A percentile compares a stretch with the other conserved stretches of the same genome.
Conservation (phyloP, 2,888 invertebrate species). For the Lottia gigantea region DNA sequence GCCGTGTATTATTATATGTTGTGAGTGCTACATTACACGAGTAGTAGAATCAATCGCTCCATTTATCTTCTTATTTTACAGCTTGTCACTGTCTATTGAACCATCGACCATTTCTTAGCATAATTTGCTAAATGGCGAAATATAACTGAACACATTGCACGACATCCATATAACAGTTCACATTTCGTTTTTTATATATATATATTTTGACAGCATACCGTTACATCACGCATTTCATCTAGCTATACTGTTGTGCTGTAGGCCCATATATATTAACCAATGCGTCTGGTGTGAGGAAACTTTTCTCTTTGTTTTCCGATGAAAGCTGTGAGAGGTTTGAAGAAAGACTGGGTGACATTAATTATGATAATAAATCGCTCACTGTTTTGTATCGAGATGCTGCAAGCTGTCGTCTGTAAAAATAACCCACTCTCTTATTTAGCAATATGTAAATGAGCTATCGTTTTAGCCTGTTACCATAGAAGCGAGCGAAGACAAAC, state of each 20-base stretch:
- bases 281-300: too few species aligned
- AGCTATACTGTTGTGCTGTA: too few species aligned
- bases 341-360: too few species aligned
- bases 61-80: neutral
- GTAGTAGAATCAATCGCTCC: neutral
- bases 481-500: conserved; percentile 19
- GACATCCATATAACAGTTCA: too few species aligned
- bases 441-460: conserved; percentile 25
- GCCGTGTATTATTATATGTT: neutral
- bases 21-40: neutral
- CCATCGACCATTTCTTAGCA: neutral
- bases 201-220: too few species aligned
- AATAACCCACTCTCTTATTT: neutral
- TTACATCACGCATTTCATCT: too few species aligned
- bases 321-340: too few species aligned
- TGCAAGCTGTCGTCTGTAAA: conserved; percentile 1
- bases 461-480: conserved; percentile 21
- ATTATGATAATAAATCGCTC: too few species aligned
- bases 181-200: too few species aligned
- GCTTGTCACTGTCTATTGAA: conserved; percentile 7
- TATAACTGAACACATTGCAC: too few species aligned
- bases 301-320: too few species aligned
- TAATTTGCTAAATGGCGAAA: neutral
- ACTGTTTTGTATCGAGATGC: neutral
- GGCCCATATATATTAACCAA: too few species aligned